These are phyloP conservation scores for Phataginus tricuspis DNA, from an alignment of 2,797 vertebrate genomes.

Conservation along the genomic window DNA sequence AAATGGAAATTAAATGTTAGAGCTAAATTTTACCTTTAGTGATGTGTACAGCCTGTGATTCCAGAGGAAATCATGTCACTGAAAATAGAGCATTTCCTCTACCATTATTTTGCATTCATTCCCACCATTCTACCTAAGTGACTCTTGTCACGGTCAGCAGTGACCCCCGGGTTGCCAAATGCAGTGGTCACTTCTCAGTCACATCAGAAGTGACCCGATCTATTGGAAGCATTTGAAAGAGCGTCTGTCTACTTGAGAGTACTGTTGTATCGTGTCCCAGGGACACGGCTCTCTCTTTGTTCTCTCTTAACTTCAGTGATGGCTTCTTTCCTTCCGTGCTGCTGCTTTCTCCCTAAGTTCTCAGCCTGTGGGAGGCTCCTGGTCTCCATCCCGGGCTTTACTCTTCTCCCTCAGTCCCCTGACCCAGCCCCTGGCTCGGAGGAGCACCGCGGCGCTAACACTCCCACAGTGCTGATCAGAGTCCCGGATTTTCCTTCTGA, in stretches of 20 bases:
- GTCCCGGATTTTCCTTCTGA: neutral
- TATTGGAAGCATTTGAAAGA: neutral
- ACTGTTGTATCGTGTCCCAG: neutral
- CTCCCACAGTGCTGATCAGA: neutral
- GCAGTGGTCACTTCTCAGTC: neutral
- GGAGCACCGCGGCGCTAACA: neutral
- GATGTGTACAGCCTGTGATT: neutral
- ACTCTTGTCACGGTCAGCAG: neutral
- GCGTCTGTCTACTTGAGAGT: neutral
- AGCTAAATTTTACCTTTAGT: neutral
- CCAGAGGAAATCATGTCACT: neutral
- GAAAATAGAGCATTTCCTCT: neutral
- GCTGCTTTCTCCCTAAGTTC: neutral
- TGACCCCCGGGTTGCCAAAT: neutral
- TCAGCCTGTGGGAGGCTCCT: neutral
- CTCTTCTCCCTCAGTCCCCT: neutral
- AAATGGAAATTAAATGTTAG: constrained; percentile 5
- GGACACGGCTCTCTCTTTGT: neutral
- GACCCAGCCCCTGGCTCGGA: neutral
- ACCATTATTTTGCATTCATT: neutral
- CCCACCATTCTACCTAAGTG: neutral
- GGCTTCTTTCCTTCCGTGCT: neutral
- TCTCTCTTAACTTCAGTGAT: neutral
- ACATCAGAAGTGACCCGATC: neutral
- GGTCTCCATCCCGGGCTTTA: neutral